A percentile compares a stretch with the other conserved stretches of the same genome.
Conservation (phyloP, 2,797 vertebrate species). For the Lycodopsis pacificus region DNA sequence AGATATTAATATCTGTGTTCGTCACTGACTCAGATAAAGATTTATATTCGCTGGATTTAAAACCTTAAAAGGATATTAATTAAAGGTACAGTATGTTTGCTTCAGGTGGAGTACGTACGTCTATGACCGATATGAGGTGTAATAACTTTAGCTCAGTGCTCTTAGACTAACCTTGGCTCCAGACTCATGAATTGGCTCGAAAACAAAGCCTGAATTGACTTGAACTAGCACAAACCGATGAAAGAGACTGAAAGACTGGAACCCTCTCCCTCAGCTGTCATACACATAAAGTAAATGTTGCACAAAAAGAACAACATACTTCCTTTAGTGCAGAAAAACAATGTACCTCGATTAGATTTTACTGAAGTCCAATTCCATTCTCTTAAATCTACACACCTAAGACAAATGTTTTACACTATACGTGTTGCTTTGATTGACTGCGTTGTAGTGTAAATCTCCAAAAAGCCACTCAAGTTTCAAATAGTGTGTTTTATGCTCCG, state of each 20-base stretch:
- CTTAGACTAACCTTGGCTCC: not conserved
- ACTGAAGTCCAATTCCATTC: not conserved
- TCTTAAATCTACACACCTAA: not conserved
- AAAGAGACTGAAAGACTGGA: not conserved
- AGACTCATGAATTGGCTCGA: not conserved
- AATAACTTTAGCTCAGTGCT: slow-evolving; percentile 16
- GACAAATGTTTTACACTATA: not conserved
- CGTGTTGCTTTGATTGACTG: not conserved
- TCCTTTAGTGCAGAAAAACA: not conserved
- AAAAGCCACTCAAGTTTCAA: not conserved
- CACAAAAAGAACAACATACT: not conserved
- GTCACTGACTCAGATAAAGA: slow-evolving; percentile 36
- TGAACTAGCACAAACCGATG: not conserved
- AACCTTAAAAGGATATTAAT: slow-evolving; percentile 4
- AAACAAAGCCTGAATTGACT: slow-evolving; percentile 3
- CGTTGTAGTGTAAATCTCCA: not conserved
- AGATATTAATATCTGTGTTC: slow-evolving; percentile 44
- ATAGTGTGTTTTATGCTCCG: not conserved
- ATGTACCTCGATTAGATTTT: not conserved
- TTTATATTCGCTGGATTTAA: slow-evolving; percentile 9
- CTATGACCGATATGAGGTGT: slow-evolving; percentile 4
- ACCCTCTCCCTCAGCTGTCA: not conserved
- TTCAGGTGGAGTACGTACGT: slow-evolving; percentile 31
- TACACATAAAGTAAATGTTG: not conserved
- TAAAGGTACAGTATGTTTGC: slow-evolving; percentile 42